Evolutionary conservation across 2,113 vertebrate genomes (phyloP).

Genomic region (Polypterus senegalus): DNA sequence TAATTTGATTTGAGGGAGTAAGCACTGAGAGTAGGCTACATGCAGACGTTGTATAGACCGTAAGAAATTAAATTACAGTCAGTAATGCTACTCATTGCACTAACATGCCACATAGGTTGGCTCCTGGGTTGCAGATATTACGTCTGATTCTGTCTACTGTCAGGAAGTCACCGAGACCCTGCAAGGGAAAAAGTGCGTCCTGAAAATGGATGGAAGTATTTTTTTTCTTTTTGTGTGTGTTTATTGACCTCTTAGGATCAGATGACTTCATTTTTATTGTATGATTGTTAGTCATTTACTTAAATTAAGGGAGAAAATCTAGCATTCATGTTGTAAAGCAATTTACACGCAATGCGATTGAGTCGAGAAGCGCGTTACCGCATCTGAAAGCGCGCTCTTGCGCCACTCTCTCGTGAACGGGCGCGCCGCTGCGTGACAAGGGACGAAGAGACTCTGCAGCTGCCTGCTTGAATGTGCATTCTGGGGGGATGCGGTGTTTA

Average conservation of each 20-base stretch:
- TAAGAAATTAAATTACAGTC: no score
- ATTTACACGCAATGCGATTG: neutral
- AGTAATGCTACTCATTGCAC: no score
- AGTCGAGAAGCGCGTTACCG: neutral
- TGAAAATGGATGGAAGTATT: neutral
- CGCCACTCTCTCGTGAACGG: neutral
- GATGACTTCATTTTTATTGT: neutral
- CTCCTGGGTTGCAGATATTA: no score
- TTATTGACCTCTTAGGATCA: neutral
- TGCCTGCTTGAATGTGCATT: neutral
- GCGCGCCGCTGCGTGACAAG: neutral
- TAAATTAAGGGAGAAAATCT: neutral
- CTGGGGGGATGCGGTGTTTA: neutral
- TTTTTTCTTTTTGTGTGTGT: neutral
- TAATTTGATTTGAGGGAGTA: no score
- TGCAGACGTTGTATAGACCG: no score
- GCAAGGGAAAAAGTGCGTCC: no score
- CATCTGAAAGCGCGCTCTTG: neutral
- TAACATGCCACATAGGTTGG: no score
- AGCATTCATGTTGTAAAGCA: no score
- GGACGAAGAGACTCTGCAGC: constrained; percentile 1
- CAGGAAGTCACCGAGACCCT: no score
- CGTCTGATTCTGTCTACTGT: no score
- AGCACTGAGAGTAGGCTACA: no score
- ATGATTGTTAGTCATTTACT: neutral